Percentiles rank a stretch among this genome's conserved stretches.
Evolutionary conservation across 2,888 invertebrate species (phyloP).

Genomic region (Eupithecia centaureata): DNA sequence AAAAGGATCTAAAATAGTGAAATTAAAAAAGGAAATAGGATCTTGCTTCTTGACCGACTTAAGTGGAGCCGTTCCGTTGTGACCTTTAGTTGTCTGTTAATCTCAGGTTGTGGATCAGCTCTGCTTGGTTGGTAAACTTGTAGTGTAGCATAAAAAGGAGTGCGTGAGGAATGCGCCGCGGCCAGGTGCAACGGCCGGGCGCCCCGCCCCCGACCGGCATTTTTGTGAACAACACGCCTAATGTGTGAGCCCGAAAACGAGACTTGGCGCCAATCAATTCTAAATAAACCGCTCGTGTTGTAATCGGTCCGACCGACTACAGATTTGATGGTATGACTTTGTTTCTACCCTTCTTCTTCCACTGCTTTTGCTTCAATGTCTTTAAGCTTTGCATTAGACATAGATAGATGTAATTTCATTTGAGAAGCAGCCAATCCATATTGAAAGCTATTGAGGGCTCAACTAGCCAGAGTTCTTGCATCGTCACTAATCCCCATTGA

Average conservation of each 20-base stretch:
- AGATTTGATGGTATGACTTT: neutral
- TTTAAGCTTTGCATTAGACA: neutral
- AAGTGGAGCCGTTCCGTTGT: constrained; percentile 52
- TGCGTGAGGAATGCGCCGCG: constrained; percentile 81
- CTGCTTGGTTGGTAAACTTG: constrained; percentile 69
- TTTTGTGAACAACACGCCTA: constrained; percentile 73
- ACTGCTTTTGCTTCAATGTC: neutral
- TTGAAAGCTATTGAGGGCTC: neutral
- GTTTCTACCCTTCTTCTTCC: neutral
- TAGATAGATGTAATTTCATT: neutral
- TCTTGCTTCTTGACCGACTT: constrained; percentile 57
- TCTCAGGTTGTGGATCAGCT: constrained; percentile 54
- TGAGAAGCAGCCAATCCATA: neutral
- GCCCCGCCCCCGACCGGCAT: constrained; percentile 74
- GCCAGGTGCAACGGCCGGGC: constrained; percentile 81
- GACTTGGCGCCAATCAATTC: constrained; percentile 53
- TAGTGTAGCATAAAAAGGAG: constrained; percentile 80
- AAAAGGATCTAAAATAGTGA: constrained; percentile 65
- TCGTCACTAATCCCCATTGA: constrained; percentile 52
- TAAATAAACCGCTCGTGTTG: constrained; percentile 28
- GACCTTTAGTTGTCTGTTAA: constrained; percentile 56
- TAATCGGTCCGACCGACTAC: constrained; percentile 7
- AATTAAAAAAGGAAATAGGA: constrained; percentile 68
- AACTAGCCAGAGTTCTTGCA: constrained; percentile 32
- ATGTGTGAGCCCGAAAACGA: constrained; percentile 65